Evolutionary conservation across 2,888 invertebrate genomes (phyloP).

Genomic region (Nezara viridula): DNA sequence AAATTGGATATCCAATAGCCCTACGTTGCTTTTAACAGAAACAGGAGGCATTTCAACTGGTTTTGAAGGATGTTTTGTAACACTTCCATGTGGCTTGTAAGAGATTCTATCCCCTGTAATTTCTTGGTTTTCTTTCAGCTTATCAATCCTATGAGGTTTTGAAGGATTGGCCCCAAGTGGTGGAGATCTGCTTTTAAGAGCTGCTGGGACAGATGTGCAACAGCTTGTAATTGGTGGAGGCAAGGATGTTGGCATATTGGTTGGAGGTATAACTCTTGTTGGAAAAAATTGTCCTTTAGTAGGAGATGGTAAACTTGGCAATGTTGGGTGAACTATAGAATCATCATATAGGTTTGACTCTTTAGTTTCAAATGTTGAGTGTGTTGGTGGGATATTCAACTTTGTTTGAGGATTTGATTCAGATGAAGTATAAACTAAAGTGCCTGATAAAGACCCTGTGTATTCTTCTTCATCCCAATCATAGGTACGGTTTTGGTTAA

Average conservation of each 20-base stretch:
- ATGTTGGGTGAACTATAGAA: background rate
- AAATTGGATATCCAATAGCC: constrained; percentile 59
- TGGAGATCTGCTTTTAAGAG: constrained; percentile 4
- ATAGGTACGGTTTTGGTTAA: background rate
- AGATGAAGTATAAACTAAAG: constrained; percentile 47
- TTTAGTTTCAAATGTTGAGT: background rate
- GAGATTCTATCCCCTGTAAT: background rate
- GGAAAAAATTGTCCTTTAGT: background rate
- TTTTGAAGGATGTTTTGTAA: constrained; percentile 57
- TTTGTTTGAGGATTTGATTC: background rate
- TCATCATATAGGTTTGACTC: background rate
- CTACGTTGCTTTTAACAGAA: constrained; percentile 23
- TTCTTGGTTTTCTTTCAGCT: background rate
- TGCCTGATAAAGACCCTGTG: constrained; percentile 42
- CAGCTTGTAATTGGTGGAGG: background rate
- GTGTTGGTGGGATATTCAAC: background rate
- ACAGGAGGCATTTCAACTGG: constrained; percentile 61
- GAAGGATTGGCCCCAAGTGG: constrained; percentile 18
- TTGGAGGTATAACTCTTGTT: background rate
- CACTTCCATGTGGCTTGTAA: background rate
- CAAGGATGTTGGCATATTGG: background rate
- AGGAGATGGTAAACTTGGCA: background rate
- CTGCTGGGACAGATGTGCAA: background rate
- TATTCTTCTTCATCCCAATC: constrained; percentile 53
- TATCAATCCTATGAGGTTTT: constrained; percentile 3